Evolutionary conservation across 2,113 vertebrate genomes (phyloP).

Genomic region (Smithornis capensis): DNA sequence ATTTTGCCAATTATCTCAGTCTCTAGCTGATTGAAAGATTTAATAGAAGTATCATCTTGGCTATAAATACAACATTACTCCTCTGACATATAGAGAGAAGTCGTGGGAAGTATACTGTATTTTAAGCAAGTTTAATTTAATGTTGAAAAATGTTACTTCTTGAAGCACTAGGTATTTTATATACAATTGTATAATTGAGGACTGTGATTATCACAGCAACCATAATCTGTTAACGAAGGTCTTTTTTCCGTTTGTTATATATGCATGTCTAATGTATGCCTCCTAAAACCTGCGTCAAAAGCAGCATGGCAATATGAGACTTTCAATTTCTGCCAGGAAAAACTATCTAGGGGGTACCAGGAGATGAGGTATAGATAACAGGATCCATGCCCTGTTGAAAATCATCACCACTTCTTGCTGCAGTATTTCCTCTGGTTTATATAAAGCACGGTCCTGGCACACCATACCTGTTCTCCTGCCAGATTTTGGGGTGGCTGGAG

Average conservation of each 20-base stretch:
- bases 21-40: neutral
- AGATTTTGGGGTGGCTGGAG: neutral
- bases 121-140: conserved; percentile 22
- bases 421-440: neutral
- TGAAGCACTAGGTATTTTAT: neutral
- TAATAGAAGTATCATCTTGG: neutral
- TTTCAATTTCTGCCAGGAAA: neutral
- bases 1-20: neutral
- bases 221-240: neutral
- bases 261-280: neutral
- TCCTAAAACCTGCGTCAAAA: neutral
- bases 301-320: neutral
- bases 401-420: neutral
- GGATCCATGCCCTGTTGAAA: neutral
- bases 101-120: neutral
- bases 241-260: neutral
- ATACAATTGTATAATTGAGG: neutral
- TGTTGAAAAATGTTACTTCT: conserved; percentile 3
- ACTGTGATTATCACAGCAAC: neutral
- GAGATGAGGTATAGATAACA: neutral
- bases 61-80: conserved; percentile 13
- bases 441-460: conserved; percentile 1
- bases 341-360: neutral
- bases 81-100: neutral
- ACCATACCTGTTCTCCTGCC: neutral